Conservation (phyloP, 2,888 invertebrate species). For the Odontothrips loti region DNA sequence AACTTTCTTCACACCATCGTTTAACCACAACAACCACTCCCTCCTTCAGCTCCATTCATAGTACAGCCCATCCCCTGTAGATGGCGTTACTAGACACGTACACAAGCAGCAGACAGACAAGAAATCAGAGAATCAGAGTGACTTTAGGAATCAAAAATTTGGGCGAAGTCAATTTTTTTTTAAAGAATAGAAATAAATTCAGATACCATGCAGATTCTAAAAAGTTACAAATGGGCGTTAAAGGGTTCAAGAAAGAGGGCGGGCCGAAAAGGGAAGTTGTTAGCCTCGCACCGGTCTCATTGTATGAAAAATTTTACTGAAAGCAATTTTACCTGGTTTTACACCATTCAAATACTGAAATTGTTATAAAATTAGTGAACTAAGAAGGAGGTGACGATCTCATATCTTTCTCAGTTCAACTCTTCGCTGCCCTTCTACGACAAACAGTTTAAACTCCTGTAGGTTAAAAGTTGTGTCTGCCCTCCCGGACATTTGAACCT, state of each 20-base stretch:
- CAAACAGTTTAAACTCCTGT: too few species aligned
- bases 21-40: too few species aligned
- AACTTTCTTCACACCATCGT: too few species aligned
- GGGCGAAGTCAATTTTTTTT: background rate
- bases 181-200: background rate
- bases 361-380: background rate
- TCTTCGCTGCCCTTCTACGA: too few species aligned
- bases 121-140: too few species aligned
- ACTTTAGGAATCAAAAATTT: too few species aligned
- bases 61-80: too few species aligned
- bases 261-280: background rate
- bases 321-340: background rate
- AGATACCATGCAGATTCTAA: background rate
- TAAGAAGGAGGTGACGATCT: too few species aligned
- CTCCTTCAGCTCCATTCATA: too few species aligned
- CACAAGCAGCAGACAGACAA: background rate
- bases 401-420: too few species aligned
- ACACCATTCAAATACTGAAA: background rate
- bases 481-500: too few species aligned
- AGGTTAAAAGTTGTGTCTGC: too few species aligned
- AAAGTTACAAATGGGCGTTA: background rate
- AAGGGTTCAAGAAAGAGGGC: background rate
- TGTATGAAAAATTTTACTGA: background rate
- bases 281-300: background rate
- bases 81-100: background rate